Conservation (phyloP, 2,888 invertebrate species). For the Parthenolecanium corni region DNA sequence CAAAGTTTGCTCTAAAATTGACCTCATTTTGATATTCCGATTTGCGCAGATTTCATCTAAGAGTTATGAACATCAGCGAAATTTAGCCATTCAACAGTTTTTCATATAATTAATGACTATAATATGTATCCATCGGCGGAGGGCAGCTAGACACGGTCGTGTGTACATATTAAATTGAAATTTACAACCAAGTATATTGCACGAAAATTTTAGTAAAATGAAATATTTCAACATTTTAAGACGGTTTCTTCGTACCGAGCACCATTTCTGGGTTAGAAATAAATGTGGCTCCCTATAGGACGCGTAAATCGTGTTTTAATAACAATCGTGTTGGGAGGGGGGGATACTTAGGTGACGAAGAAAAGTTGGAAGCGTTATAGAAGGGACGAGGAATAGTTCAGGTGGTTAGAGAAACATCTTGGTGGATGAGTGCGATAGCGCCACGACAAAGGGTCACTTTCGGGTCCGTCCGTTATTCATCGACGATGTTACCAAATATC, state of each 20-base stretch:
- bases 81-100: background rate
- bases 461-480: too few species aligned
- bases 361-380: too few species aligned
- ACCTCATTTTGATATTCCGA: too few species aligned
- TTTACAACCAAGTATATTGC: slow-evolving; percentile 17
- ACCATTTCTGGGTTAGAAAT: background rate
- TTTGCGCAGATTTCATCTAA: too few species aligned
- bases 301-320: slow-evolving; percentile 12
- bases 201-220: too few species aligned
- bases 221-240: slow-evolving; percentile 11
- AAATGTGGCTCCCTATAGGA: slow-evolving; percentile 11
- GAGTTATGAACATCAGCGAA: background rate
- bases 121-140: background rate
- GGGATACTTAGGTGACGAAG: background rate
- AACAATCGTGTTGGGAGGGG: background rate
- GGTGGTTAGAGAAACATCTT: background rate
- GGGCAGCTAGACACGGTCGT: background rate
- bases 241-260: background rate
- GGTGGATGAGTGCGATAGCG: background rate
- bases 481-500: too few species aligned
- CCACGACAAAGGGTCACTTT: background rate
- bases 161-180: slow-evolving; percentile 22
- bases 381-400: too few species aligned
- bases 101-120: slow-evolving; percentile 3
- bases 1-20: too few species aligned